Conservation (phyloP, 2,797 vertebrate species). For the Somateria mollissima region DNA sequence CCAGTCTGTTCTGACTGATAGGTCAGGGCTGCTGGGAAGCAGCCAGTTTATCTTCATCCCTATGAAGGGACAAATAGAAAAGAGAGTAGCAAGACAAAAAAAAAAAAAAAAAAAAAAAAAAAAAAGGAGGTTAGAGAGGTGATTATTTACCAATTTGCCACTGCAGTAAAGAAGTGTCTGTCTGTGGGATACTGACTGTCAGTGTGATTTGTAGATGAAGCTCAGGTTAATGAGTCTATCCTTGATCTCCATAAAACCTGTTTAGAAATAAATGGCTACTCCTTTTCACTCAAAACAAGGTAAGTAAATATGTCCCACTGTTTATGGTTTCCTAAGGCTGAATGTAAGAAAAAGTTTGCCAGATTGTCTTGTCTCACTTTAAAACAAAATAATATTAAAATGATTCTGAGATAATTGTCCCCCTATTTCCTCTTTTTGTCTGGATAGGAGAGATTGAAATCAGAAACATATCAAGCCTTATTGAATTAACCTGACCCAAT, state of each 20-base stretch:
- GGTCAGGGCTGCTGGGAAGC: not conserved
- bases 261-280: conserved; percentile 5
- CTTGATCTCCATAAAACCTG: not conserved
- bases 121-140: not conserved
- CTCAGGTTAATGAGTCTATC: conserved; percentile 21
- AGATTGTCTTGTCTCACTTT: not conserved
- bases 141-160: conserved; percentile 20
- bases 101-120: not conserved
- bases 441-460: not conserved
- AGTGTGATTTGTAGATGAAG: conserved; percentile 36
- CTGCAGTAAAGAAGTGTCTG: not conserved
- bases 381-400: not conserved
- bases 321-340: not conserved
- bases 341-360: not conserved
- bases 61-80: not conserved
- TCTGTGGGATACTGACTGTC: not conserved
- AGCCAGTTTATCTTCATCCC: not conserved
- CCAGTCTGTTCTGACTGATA: not conserved
- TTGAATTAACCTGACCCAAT: not conserved
- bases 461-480: not conserved
- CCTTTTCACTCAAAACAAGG: not conserved
- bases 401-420: not conserved
- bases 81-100: not conserved
- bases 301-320: not conserved
- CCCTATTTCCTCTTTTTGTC: not conserved